These are phyloP conservation scores for Agonopterix subpropinquella DNA, from an alignment of 2,888 invertebrate species.

Conservation along the genomic window DNA sequence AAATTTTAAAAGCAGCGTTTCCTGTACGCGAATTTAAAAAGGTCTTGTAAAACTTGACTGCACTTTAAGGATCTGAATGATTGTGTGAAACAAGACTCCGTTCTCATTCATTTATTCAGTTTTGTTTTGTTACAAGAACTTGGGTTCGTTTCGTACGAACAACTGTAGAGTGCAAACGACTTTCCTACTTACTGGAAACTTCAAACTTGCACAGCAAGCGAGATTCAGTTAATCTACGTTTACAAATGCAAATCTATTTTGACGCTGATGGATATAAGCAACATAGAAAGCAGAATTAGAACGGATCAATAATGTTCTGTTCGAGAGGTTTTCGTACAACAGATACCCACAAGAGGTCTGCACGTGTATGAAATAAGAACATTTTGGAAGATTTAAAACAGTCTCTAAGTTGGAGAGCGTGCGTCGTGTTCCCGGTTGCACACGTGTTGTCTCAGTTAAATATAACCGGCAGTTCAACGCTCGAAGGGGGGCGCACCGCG, in stretches of 20 bases:
- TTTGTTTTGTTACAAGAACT: constrained; percentile 1
- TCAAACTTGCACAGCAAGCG: too few relatives aligned
- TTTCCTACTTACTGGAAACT: too few relatives aligned
- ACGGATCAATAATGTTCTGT: neutral
- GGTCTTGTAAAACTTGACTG: constrained; percentile 28
- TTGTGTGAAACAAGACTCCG: constrained; percentile 17
- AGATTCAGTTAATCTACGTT: too few relatives aligned
- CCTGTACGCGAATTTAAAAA: constrained; percentile 29
- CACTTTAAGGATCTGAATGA: constrained; percentile 13
- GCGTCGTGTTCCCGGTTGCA: constrained; percentile 43
- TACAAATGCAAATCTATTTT: too few relatives aligned
- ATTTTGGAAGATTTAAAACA: constrained; percentile 34
- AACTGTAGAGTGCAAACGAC: neutral
- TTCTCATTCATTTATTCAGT: constrained; percentile 8
- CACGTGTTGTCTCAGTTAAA: constrained; percentile 71
- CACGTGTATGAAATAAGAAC: constrained; percentile 17
- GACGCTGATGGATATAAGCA: too few relatives aligned
- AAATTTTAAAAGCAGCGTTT: constrained; percentile 37
- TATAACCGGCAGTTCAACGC: constrained; percentile 70
- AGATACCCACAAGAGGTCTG: neutral
- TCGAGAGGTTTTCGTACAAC: neutral
- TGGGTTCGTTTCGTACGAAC: neutral
- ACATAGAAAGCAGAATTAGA: too few relatives aligned
- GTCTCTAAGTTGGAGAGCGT: constrained; percentile 46
- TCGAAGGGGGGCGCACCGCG: constrained; percentile 49